phyloP scores from a whole-genome alignment of 2,888 invertebrate species.

The Brachyptera putata region DNA sequence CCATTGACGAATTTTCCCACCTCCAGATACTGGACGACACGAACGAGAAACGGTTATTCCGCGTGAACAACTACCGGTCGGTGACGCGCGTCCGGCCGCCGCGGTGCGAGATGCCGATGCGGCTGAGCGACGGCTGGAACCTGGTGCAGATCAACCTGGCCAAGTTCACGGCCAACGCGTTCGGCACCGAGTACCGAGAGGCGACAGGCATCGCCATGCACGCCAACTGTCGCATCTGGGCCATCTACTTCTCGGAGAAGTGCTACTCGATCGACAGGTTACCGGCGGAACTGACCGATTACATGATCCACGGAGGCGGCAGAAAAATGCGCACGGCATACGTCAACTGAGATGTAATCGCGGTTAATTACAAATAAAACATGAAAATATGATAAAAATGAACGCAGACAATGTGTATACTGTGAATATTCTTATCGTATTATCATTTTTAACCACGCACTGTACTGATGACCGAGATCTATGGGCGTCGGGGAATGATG shows the following conservation, averaged over 20 bases:
- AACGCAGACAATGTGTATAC: no score
- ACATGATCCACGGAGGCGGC: background rate
- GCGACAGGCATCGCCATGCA: background rate
- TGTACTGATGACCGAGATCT: no score
- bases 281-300: no score
- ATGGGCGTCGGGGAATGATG: no score
- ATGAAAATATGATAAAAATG: no score
- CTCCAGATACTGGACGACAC: background rate
- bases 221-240: slow-evolving; percentile 4
- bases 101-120: background rate
- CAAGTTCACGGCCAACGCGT: background rate
- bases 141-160: background rate
- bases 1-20: no score
- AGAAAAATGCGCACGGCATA: no score
- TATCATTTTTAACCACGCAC: no score
- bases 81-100: background rate
- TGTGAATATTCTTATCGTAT: no score
- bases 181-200: background rate
- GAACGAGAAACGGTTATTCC: background rate
- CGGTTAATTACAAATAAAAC: no score
- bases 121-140: background rate
- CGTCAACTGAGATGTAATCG: no score
- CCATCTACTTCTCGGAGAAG: background rate
- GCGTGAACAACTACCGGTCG: background rate
- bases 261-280: no score